phyloP scores from a whole-genome alignment of 2,113 vertebrate species.

The Entelurus aequoreus region DNA sequence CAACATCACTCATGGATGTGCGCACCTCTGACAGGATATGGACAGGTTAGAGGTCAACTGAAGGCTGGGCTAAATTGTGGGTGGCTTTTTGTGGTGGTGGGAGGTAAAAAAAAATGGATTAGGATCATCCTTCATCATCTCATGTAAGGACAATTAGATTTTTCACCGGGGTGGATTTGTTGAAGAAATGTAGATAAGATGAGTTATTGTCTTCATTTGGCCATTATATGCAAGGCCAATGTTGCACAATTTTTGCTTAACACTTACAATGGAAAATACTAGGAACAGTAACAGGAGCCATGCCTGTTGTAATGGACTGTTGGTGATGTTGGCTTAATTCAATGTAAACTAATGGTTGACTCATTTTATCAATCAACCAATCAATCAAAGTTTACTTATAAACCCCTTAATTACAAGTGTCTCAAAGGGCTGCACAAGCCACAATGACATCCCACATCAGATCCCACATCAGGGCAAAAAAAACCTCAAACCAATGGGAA shows the following conservation, averaged over 20 bases:
- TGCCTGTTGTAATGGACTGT: neutral
- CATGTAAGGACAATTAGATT: slow-evolving; percentile 11
- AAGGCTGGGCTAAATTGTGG: slow-evolving; percentile 18
- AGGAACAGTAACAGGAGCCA: neutral
- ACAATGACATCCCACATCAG: too few relatives aligned
- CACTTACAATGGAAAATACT: neutral
- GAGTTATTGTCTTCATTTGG: slow-evolving; percentile 5
- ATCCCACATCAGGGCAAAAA: too few relatives aligned
- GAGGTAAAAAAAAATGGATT: slow-evolving; percentile 10
- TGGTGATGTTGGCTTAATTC: neutral
- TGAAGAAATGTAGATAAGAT: slow-evolving; percentile 31
- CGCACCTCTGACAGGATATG: slow-evolving; percentile 42
- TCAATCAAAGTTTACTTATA: too few relatives aligned
- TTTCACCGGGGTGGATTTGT: slow-evolving; percentile 30
- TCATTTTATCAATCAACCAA: neutral
- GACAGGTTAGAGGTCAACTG: slow-evolving; percentile 31
- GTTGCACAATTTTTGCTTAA: neutral
- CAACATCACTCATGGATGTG: slow-evolving; percentile 14
- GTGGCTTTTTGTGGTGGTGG: slow-evolving; percentile 13
- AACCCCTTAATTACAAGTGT: too few relatives aligned
- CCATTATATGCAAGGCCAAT: neutral
- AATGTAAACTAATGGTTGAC: neutral
- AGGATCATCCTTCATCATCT: slow-evolving; percentile 30
- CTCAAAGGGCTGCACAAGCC: too few relatives aligned
- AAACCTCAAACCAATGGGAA: too few relatives aligned